Conservation (phyloP, 2,113 vertebrate genomes). For the Brienomyrus longianalis region DNA sequence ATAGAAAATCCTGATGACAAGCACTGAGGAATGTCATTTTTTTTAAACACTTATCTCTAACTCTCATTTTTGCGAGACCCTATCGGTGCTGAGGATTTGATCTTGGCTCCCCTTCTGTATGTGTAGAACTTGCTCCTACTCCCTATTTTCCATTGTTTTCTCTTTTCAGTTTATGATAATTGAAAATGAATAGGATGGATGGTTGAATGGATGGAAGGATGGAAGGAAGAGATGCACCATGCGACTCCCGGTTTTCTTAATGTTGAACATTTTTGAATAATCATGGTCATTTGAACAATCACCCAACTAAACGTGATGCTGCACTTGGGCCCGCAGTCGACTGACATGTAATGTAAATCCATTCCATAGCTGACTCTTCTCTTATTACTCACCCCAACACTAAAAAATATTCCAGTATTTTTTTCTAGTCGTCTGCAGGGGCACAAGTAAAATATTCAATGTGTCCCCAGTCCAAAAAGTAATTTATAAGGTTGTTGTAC, state of each 20-base stretch:
- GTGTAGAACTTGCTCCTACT: background rate
- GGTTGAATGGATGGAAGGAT: background rate
- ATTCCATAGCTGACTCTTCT: background rate
- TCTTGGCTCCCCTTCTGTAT: background rate
- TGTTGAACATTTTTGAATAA: background rate
- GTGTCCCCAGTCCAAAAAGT: constrained; percentile 35
- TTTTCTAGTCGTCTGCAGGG: constrained; percentile 22
- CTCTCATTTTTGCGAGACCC: background rate
- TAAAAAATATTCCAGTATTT: constrained; percentile 37
- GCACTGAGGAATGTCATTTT: background rate
- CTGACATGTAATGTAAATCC: constrained; percentile 39
- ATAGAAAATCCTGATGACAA: background rate
- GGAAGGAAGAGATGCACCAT: background rate
- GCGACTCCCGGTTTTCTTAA: background rate
- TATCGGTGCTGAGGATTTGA: background rate
- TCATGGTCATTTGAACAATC: background rate
- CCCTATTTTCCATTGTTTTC: background rate
- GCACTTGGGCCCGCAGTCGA: constrained; percentile 12
- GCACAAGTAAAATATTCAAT: constrained; percentile 38
- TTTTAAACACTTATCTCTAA: background rate
- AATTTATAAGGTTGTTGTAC: constrained; percentile 30
- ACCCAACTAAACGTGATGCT: constrained; percentile 20
- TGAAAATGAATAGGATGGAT: background rate
- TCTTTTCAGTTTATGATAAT: background rate
- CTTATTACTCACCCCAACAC: background rate